phyloP scores from a whole-genome alignment of 2,888 invertebrate species.

The Calameuta pallipes region DNA sequence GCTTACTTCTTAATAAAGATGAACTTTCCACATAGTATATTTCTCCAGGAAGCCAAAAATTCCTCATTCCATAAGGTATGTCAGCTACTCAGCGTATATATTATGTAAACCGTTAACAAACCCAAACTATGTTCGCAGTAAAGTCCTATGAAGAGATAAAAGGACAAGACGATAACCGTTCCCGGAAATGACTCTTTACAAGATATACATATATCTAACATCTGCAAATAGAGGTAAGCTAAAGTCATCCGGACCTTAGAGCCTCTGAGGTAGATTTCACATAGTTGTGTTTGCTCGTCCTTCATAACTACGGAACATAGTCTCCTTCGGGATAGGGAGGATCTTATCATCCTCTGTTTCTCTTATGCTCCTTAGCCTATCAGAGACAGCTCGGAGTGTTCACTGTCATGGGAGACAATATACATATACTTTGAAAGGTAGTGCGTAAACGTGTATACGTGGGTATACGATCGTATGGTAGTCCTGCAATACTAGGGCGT shows the following conservation, averaged over 20 bases:
- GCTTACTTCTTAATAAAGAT: too few species aligned
- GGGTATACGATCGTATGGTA: not conserved
- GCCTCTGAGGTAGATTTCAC: not conserved
- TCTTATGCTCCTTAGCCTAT: not conserved
- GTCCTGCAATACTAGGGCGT: not conserved
- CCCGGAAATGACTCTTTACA: not conserved
- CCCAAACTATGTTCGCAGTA: not conserved
- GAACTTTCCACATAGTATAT: not conserved
- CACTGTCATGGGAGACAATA: not conserved
- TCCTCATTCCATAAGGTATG: not conserved
- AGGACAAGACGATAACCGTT: not conserved
- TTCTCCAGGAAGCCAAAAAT: not conserved
- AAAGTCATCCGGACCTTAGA: not conserved
- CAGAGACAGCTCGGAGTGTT: not conserved
- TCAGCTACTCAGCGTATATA: not conserved
- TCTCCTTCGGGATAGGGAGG: not conserved
- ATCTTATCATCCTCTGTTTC: conserved; percentile 1
- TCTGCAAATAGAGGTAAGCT: not conserved
- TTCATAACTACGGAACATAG: not conserved
- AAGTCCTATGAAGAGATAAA: not conserved
- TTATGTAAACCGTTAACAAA: not conserved
- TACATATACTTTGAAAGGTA: not conserved
- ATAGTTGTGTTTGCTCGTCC: not conserved
- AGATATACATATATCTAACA: not conserved
- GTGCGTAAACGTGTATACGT: not conserved